A percentile compares a stretch with the other conserved stretches of the same genome.
These are phyloP conservation scores for Diaprepes abbreviatus DNA, from an alignment of 2,888 invertebrate species.

Conservation along the genomic window DNA sequence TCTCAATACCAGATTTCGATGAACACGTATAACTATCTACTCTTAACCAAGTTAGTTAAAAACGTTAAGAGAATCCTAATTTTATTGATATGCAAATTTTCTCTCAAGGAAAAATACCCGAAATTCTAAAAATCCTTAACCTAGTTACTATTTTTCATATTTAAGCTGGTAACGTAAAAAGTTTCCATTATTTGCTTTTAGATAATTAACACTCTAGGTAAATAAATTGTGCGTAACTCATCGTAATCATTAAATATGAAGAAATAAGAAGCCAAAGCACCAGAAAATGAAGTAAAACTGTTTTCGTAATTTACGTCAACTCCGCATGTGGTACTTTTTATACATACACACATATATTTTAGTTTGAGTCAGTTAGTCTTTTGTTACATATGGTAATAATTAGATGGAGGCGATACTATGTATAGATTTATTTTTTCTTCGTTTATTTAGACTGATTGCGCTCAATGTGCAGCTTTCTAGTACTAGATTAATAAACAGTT, in stretches of 20 bases:
- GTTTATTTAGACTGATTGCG: too few species aligned
- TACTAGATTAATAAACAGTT: too few species aligned
- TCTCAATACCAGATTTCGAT: too few species aligned
- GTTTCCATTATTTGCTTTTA: neutral
- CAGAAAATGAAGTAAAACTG: conserved; percentile 42
- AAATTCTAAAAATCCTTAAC: too few species aligned
- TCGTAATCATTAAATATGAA: conserved; percentile 30
- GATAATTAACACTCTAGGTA: neutral
- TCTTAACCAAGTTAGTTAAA: too few species aligned
- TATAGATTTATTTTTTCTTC: conserved; percentile 3
- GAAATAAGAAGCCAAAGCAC: conserved; percentile 22
- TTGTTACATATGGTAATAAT: conserved; percentile 43
- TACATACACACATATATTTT: conserved; percentile 5
- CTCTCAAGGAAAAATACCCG: too few species aligned
- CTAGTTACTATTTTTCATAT: neutral
- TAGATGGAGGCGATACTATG: conserved; percentile 19
- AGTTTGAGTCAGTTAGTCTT: neutral
- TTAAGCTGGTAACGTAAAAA: neutral
- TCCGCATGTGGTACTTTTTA: conserved; percentile 42
- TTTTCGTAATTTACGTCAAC: conserved; percentile 35
- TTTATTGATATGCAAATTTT: too few species aligned
- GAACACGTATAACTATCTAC: too few species aligned
- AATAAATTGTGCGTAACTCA: conserved; percentile 23
- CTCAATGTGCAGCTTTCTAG: too few species aligned
- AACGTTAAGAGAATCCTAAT: too few species aligned